phyloP scores from a whole-genome alignment of 2,888 invertebrate species.

The Anagyrus pseudococci region DNA sequence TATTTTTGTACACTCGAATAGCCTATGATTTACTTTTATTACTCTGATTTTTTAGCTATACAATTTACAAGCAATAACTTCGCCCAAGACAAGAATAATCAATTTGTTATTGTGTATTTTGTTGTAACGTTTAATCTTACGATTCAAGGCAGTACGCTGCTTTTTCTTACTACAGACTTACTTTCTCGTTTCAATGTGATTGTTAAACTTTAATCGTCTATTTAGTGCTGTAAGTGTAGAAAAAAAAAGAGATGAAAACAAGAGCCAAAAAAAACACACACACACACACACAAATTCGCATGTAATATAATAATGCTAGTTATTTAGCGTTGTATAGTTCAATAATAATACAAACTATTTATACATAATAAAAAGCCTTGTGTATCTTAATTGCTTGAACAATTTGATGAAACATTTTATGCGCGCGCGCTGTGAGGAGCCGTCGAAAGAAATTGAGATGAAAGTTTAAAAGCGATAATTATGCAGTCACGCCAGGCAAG shows the following conservation, averaged over 20 bases:
- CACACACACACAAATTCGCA: conserved; percentile 1
- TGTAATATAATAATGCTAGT: conserved; percentile 4
- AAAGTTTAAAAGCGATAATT: conserved; percentile 39
- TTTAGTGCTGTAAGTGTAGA: not conserved
- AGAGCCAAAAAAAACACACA: not conserved
- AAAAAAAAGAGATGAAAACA: too few relatives aligned
- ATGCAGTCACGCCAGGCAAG: conserved; percentile 31
- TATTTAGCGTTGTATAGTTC: not conserved
- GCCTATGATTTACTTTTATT: not conserved
- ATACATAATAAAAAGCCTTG: conserved; percentile 2
- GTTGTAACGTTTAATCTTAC: too few relatives aligned
- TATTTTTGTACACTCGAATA: not conserved
- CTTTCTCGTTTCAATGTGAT: not conserved
- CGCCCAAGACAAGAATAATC: not conserved
- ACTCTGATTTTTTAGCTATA: too few relatives aligned
- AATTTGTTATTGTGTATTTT: not conserved
- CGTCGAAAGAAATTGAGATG: conserved; percentile 38
- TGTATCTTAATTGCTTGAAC: conserved; percentile 2
- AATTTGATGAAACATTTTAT: conserved; percentile 14
- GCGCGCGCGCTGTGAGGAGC: conserved; percentile 9
- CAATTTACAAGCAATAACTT: too few relatives aligned
- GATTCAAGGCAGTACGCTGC: too few relatives aligned
- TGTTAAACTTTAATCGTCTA: not conserved
- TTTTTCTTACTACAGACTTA: too few relatives aligned
- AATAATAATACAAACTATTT: conserved; percentile 17